These are phyloP conservation scores for Pampus argenteus DNA, from an alignment of 2,797 vertebrate genomes.

Conservation along the genomic window DNA sequence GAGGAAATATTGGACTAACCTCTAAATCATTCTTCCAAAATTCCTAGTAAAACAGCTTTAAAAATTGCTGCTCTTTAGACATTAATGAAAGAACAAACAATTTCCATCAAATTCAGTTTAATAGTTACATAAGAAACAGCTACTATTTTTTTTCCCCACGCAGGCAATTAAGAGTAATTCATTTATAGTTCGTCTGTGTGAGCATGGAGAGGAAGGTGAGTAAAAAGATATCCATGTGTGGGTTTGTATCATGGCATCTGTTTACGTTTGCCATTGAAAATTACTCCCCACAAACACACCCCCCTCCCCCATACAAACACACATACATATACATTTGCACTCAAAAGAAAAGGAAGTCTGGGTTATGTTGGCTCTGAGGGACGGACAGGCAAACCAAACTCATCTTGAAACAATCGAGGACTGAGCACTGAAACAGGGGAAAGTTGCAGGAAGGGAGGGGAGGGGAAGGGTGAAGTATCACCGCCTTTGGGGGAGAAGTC, in stretches of 20 bases:
- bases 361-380: conserved; percentile 80
- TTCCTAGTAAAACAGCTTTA: conserved; percentile 34
- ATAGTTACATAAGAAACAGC: conserved; percentile 21
- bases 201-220: conserved; percentile 20
- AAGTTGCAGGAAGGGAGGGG: conserved; percentile 61
- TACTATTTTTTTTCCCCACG: conserved; percentile 50
- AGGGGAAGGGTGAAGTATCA: conserved; percentile 48
- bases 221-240: conserved; percentile 36
- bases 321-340: conserved; percentile 33
- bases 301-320: conserved; percentile 24
- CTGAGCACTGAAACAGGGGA: conserved; percentile 53
- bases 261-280: conserved; percentile 73
- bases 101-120: conserved; percentile 42
- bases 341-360: conserved; percentile 78
- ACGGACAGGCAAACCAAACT: conserved; percentile 78
- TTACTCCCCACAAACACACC: conserved; percentile 57
- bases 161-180: conserved; percentile 37
- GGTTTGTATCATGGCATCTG: conserved; percentile 68
- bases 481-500: conserved; percentile 53
- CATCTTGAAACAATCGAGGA: conserved; percentile 84
- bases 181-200: conserved; percentile 23
- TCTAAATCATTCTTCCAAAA: conserved; percentile 45
- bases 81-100: conserved; percentile 43
- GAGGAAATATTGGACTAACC: conserved; percentile 57
- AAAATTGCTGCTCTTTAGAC: conserved; percentile 50